Evolutionary conservation across 2,113 vertebrate genomes (phyloP).

Genomic region (Lophura nycthemera): DNA sequence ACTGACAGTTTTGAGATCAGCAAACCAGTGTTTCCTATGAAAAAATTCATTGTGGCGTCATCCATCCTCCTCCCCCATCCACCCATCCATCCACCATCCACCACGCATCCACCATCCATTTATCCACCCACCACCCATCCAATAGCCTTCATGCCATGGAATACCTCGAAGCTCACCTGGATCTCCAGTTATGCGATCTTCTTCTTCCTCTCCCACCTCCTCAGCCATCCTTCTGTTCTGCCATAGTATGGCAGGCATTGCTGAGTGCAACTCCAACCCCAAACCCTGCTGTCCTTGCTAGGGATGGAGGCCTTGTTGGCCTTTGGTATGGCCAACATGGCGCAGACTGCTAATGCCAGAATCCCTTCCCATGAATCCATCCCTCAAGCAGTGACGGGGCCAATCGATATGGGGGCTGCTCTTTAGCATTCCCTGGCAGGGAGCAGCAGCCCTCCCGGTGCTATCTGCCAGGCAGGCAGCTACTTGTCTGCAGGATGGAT

Average conservation of each 20-base stretch:
- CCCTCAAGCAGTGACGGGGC: neutral
- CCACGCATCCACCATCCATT: too few species aligned
- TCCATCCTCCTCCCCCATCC: neutral
- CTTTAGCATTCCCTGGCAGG: neutral
- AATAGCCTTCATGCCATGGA: neutral
- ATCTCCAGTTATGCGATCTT: too few species aligned
- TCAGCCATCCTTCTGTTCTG: neutral
- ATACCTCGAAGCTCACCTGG: neutral
- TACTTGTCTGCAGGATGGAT: neutral
- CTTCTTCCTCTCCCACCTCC: neutral
- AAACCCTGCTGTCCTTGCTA: neutral
- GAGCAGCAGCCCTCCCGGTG: neutral
- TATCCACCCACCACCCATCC: too few species aligned
- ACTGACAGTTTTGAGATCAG: neutral
- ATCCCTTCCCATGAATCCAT: neutral
- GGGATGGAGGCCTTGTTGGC: neutral
- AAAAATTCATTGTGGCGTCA: neutral
- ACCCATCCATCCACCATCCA: too few species aligned
- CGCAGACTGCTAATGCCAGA: neutral
- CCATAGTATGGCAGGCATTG: neutral
- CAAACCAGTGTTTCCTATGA: neutral
- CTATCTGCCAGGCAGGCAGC: neutral
- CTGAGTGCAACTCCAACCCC: rapidly evolving
- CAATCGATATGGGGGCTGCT: neutral
- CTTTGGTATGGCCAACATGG: neutral